Evolutionary conservation across 2,113 vertebrate species (phyloP).

Genomic region (Cathartes aura): DNA sequence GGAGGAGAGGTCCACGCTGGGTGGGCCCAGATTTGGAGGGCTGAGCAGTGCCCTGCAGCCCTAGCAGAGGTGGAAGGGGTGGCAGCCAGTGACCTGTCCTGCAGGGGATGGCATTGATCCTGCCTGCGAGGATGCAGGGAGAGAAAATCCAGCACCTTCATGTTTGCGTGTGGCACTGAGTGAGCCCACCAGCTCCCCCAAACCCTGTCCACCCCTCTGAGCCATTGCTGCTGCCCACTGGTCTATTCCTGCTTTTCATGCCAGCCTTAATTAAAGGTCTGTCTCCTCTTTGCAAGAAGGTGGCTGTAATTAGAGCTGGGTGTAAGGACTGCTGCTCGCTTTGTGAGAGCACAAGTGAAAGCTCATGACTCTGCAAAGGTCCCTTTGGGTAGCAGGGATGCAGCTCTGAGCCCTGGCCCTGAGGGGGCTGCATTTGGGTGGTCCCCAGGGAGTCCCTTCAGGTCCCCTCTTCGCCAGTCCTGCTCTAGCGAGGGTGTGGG

Average conservation of each 20-base stretch:
- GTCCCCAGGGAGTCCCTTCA: not conserved
- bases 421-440: not conserved
- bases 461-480: not conserved
- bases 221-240: not conserved
- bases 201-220: not conserved
- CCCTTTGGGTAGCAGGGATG: not conserved
- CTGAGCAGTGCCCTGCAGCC: not conserved
- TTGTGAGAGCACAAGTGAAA: not conserved
- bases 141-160: not conserved
- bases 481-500: fast-evolving
- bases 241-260: not conserved
- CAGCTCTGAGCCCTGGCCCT: fast-evolving
- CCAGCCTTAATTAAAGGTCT: not conserved
- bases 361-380: not conserved
- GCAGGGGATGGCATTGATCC: not conserved
- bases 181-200: not conserved
- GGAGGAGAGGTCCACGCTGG: not conserved
- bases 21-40: fast-evolving
- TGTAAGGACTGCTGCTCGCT: not conserved
- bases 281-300: not conserved
- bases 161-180: not conserved
- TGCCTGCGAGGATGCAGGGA: not conserved
- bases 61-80: not conserved
- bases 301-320: not conserved
- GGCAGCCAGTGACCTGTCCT: not conserved